Evolutionary conservation across 2,797 vertebrate species (phyloP).

Genomic region (Helicolenus hilgendorfi): DNA sequence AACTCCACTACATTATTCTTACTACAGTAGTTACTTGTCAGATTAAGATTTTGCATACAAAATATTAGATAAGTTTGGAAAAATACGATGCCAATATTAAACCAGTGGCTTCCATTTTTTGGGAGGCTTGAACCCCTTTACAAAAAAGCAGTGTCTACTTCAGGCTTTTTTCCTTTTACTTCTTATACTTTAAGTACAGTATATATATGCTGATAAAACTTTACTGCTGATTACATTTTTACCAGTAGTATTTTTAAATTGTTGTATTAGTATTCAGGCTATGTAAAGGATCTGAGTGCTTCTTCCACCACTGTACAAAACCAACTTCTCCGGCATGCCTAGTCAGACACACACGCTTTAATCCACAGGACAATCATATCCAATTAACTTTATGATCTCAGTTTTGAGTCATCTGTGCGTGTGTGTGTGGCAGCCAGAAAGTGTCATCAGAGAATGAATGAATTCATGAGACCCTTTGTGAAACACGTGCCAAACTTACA

Average conservation of each 20-base stretch:
- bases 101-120: background rate
- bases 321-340: background rate
- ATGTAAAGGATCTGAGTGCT: background rate
- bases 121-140: background rate
- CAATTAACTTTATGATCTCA: constrained; percentile 36
- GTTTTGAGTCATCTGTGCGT: background rate
- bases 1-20: background rate
- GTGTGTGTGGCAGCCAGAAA: background rate
- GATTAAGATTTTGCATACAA: background rate
- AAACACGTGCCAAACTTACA: constrained; percentile 88
- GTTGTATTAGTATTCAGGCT: background rate
- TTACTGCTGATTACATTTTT: background rate
- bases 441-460: background rate
- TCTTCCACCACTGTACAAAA: background rate
- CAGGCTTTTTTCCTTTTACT: background rate
- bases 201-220: background rate
- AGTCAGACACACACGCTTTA: constrained; percentile 3
- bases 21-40: background rate
- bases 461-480: background rate
- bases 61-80: background rate
- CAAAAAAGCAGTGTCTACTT: background rate
- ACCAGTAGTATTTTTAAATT: background rate
- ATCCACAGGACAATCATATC: constrained; percentile 23
- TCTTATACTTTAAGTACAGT: background rate
- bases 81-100: background rate